These are phyloP conservation scores for Carcina quercana DNA, from an alignment of 2,888 invertebrate genomes.

Conservation along the genomic window DNA sequence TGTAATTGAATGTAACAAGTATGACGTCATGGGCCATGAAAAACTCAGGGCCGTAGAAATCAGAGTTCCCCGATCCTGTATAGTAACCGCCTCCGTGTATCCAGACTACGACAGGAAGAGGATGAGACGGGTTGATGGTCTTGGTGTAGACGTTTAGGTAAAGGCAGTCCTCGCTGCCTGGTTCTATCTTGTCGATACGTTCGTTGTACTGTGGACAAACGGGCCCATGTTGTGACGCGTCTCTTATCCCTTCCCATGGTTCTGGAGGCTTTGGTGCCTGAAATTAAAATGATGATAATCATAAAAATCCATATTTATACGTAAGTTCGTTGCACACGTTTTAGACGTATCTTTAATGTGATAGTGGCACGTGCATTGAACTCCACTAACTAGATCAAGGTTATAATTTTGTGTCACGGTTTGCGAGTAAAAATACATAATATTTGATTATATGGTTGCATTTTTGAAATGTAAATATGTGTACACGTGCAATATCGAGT, in stretches of 20 bases:
- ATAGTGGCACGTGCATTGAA: too few species aligned
- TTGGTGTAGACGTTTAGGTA: conserved; percentile 79
- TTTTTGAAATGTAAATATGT: too few species aligned
- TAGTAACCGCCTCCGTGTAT: conserved; percentile 68
- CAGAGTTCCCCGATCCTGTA: conserved; percentile 64
- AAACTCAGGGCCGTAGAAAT: conserved; percentile 65
- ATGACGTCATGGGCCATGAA: conserved; percentile 55
- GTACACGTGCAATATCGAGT: too few species aligned
- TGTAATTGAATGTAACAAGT: conserved; percentile 64
- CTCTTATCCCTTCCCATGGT: conserved; percentile 50
- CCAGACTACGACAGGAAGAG: conserved; percentile 63
- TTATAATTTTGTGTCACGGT: too few species aligned
- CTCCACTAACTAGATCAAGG: too few species aligned
- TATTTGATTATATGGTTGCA: too few species aligned
- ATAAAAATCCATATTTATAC: too few species aligned
- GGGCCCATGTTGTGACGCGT: conserved; percentile 53
- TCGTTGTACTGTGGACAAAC: conserved; percentile 66
- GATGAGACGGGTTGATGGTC: conserved; percentile 24
- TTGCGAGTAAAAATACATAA: too few species aligned
- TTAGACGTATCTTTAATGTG: too few species aligned
- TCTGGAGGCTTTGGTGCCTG: conserved; percentile 60
- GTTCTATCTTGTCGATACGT: conserved; percentile 58
- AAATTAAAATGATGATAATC: too few species aligned
- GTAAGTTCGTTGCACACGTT: too few species aligned
- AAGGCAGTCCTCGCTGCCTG: conserved; percentile 78